A percentile compares a stretch with the other conserved stretches of the same genome.
phyloP scores from a whole-genome alignment of 2,888 invertebrate species.

The Chironomus riparius region DNA sequence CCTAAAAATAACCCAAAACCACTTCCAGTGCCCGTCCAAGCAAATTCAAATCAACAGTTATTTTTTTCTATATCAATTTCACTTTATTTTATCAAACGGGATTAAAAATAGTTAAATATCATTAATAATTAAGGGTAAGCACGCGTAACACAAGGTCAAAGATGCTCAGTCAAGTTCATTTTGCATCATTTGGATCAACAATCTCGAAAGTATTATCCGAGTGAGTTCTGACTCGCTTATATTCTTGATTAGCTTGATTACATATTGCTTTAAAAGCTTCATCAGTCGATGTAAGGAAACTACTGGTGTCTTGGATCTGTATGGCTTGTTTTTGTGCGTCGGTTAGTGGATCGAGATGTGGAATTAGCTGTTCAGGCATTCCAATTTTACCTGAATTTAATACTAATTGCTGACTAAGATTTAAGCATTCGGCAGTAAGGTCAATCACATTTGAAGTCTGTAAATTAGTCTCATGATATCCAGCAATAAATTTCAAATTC shows the following conservation, averaged over 20 bases:
- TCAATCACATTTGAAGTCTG: conserved; percentile 39
- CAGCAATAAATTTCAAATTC: conserved; percentile 40
- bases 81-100: too few relatives aligned
- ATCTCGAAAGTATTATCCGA: neutral
- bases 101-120: too few relatives aligned
- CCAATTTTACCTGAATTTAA: conserved; percentile 40
- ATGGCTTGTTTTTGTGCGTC: conserved; percentile 36
- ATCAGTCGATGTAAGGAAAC: conserved; percentile 40
- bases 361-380: conserved; percentile 38
- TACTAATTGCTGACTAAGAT: conserved; percentile 41
- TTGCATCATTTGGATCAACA: neutral
- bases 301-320: conserved; percentile 38
- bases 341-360: conserved; percentile 36
- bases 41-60: neutral
- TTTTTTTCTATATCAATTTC: too few relatives aligned
- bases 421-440: conserved; percentile 40
- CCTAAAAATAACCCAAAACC: neutral
- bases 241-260: conserved; percentile 34
- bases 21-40: neutral
- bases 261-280: conserved; percentile 41
- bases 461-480: conserved; percentile 38
- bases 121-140: too few relatives aligned
- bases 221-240: neutral
- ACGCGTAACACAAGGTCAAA: neutral
- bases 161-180: neutral